A percentile compares a stretch with the other conserved stretches of the same genome.
Evolutionary conservation across 2,797 vertebrate genomes (phyloP).

Genomic region (Acipenser oxyrinchus): DNA sequence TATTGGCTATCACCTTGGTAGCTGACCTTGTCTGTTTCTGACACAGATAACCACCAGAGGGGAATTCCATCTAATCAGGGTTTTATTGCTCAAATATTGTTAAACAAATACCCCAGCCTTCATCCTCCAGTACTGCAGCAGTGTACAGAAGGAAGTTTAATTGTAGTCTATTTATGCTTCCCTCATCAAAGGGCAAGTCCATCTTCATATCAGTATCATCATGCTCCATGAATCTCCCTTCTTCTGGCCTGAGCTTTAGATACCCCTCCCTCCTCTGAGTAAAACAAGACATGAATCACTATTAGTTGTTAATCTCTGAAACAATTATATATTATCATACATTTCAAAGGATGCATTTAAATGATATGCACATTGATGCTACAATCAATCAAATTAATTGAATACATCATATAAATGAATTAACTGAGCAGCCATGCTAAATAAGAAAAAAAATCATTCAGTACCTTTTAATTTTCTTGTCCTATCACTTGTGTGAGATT

Average conservation of each 20-base stretch:
- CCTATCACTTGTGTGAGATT: no score
- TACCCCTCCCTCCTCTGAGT: slow-evolving; percentile 50
- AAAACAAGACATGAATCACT: slow-evolving; percentile 57
- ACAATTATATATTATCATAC: not conserved
- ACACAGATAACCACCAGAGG: no score
- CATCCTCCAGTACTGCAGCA: no score
- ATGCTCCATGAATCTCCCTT: slow-evolving; percentile 45
- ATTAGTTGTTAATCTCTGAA: slow-evolving; percentile 49
- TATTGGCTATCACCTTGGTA: no score
- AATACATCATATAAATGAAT: not conserved
- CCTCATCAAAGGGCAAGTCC: slow-evolving; percentile 56
- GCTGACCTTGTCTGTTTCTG: no score
- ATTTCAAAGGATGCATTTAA: not conserved
- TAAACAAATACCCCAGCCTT: no score
- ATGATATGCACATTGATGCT: not conserved
- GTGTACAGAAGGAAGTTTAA: no score
- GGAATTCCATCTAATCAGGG: no score
- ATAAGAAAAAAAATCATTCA: no score
- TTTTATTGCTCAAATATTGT: no score
- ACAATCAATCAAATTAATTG: not conserved
- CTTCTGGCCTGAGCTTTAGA: slow-evolving; percentile 51
- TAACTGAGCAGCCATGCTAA: no score
- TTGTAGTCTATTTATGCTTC: slow-evolving; percentile 17
- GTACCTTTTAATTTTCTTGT: no score
- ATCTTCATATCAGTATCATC: slow-evolving; percentile 46